Base-by-base conservation (phyloP, 2,113 vertebrate species). In the Crypturellus undulatus region DNA sequence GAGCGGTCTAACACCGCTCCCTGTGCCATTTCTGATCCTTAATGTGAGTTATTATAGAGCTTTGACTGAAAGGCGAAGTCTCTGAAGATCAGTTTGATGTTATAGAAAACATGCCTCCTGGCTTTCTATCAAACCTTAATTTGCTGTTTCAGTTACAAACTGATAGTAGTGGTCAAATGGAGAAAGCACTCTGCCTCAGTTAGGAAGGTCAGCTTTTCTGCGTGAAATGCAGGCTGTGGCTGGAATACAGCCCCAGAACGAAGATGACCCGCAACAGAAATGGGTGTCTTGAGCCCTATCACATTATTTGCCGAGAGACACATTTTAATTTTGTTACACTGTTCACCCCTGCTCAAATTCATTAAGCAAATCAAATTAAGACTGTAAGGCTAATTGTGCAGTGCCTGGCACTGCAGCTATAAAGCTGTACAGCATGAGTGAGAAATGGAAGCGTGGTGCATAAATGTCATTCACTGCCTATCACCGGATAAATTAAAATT, bases 401-500 rank as follows among this genome's bases (percentile, higher is more conserved):
- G 62, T 24, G 60, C 38, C 24, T 47, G 56, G 42, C 8, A 2
- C 54, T 79, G 84, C 65, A 82, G 59, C 45, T 84, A 6, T 71
- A 19, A 45, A 54, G 79, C 42, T 0, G 1, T n/a, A 34, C 7
- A 26, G 81, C 17, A 69, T 21, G 26, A 73, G 30, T 13, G 52
- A 79, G 65, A 38, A 90, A 69, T 40, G 49, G 38, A 87, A 70
- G 20, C 16, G 14, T 1, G 3, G 47, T 21, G 52, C 16, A 3
- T 24, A 38, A 83, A 28, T 92, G 58, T 62, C 81, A 58, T 85
- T 63, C 15, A 0, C 91, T 47, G 30, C 76, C 77, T 88, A 60
- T 69, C 80, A 90, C n/a, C 43, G 84, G 63, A 78, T 91, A 90
- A 95, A 96, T 88, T 89, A 92, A 65, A 80, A 47, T 59, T 43